Conservation (phyloP, 2,888 invertebrate genomes). For the Theretra japonica region DNA sequence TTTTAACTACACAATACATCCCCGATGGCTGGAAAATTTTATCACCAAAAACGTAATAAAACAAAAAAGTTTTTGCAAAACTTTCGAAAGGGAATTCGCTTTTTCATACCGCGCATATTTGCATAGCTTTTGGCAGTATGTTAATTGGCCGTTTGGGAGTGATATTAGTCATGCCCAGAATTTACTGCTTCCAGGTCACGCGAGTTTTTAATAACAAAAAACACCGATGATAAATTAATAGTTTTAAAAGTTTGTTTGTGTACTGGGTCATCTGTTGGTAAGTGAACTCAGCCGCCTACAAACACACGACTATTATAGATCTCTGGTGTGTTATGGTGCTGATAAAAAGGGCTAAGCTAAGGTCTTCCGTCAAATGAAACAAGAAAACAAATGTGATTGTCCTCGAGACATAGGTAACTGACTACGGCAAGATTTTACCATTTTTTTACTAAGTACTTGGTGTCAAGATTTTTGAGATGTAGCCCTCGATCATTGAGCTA, state of each 20-base stretch:
- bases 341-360: too few species aligned
- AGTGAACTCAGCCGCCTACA: too few species aligned
- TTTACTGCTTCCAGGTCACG: background rate
- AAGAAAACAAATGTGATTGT: too few species aligned
- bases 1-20: slow-evolving; percentile 1
- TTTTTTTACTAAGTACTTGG: too few species aligned
- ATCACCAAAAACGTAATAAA: background rate
- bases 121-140: background rate
- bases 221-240: background rate
- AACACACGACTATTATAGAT: too few species aligned
- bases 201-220: background rate
- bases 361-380: too few species aligned
- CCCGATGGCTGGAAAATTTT: slow-evolving; percentile 1
- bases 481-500: too few species aligned
- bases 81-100: background rate
- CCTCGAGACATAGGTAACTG: too few species aligned
- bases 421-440: too few species aligned
- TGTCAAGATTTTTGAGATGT: too few species aligned
- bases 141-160: background rate
- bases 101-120: background rate
- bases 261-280: too few species aligned
- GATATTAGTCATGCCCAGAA: background rate
- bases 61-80: slow-evolving; percentile 10
- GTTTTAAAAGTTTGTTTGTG: background rate
- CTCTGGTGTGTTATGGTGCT: too few species aligned